A percentile compares a stretch with the other conserved stretches of the same genome.
Conservation (phyloP, 2,797 vertebrate species). For the Perodicticus potto region DNA sequence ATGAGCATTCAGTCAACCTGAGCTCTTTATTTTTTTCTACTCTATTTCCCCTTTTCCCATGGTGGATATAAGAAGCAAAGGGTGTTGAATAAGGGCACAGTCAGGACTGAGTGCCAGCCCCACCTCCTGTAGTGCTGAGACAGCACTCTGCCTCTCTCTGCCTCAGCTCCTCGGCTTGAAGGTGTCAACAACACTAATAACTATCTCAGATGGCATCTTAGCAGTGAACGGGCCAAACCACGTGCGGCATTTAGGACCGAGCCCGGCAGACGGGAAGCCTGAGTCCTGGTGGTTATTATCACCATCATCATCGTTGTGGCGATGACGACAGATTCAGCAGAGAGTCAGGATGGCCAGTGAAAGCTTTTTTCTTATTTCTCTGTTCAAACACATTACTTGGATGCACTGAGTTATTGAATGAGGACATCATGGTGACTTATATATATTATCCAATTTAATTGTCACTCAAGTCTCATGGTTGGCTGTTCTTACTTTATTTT, state of each 20-base stretch:
- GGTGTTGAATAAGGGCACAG: not conserved
- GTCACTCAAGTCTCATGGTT: not conserved
- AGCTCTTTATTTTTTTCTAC: no score
- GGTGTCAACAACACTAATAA: not conserved
- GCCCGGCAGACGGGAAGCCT: not conserved
- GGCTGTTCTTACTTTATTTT: not conserved
- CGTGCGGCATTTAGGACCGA: not conserved
- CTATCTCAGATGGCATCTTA: not conserved
- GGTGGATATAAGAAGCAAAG: not conserved
- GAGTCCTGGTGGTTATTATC: not conserved
- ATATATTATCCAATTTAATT: not conserved
- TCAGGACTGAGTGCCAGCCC: not conserved
- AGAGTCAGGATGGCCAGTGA: not conserved
- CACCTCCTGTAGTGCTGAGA: rapidly evolving
- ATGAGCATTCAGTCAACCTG: no score
- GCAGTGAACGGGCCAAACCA: not conserved
- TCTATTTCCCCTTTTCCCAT: not conserved
- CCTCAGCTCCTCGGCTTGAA: not conserved
- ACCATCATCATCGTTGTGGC: not conserved
- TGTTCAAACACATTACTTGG: not conserved
- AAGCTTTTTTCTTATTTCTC: not conserved
- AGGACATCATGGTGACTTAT: not conserved
- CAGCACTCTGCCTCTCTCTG: not conserved
- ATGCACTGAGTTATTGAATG: not conserved
- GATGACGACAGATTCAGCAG: not conserved